phyloP scores from a whole-genome alignment of 2,113 vertebrate genomes.

The Oncorhynchus nerka region DNA sequence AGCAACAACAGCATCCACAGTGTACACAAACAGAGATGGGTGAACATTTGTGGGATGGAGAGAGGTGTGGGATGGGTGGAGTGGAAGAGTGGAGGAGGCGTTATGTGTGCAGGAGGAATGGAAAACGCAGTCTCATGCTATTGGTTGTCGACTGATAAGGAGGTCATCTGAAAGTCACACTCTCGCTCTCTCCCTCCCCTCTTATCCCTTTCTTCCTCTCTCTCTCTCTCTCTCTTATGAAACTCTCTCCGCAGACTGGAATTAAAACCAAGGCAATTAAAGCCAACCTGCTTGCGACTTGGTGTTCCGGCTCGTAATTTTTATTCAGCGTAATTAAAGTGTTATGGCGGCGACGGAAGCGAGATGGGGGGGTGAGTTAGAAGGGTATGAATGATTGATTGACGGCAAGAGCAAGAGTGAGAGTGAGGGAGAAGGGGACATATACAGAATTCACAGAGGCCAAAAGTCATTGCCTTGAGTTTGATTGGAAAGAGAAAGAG shows the following conservation, averaged over 20 bases:
- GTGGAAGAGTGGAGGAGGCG: neutral
- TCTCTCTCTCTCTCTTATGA: slow-evolving; percentile 1
- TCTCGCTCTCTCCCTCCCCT: slow-evolving; percentile 19
- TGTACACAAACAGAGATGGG: neutral
- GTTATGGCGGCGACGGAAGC: slow-evolving; percentile 49
- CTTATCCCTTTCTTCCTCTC: neutral
- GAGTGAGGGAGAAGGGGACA: neutral
- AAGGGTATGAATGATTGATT: slow-evolving; percentile 41
- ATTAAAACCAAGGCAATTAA: slow-evolving; percentile 71
- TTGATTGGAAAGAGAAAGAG: slow-evolving; percentile 39
- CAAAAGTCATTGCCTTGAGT: slow-evolving; percentile 40
- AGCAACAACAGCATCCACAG: neutral
- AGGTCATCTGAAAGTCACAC: slow-evolving; percentile 73
- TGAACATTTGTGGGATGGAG: neutral
- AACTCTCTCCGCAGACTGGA: slow-evolving; percentile 19
- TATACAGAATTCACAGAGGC: slow-evolving; percentile 16
- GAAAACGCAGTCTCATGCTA: slow-evolving; percentile 30
- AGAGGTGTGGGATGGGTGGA: neutral
- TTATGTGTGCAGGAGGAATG: neutral
- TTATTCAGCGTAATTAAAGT: slow-evolving; percentile 71
- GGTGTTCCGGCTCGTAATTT: slow-evolving; percentile 67
- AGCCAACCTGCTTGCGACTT: slow-evolving; percentile 58
- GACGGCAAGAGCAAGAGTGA: slow-evolving; percentile 30
- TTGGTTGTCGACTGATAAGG: slow-evolving; percentile 67
- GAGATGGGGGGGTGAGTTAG: slow-evolving; percentile 16